Base-by-base conservation (phyloP, 2,113 vertebrate genomes). In the Siniperca knerii region DNA sequence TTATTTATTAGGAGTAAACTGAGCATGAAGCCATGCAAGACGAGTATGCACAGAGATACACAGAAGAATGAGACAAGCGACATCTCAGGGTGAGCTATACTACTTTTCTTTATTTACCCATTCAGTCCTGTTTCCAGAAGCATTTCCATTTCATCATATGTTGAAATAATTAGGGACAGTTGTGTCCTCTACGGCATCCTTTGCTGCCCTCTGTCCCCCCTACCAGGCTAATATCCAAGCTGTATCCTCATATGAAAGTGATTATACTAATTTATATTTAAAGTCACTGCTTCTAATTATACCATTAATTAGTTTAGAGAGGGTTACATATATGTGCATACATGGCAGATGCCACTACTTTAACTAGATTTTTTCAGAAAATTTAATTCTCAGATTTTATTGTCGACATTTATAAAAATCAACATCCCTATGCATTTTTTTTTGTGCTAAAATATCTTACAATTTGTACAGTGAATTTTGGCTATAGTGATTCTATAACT, bases 1-100 rank as follows among this genome's bases (percentile, higher is more conserved):
- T 84, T 87, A 79, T 86, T 90, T 88, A 76, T 83, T 79, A 74
- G 35, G 60, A 73, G 18, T 76, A 60, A 83, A 84, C 37, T 85
- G 79, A 83, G 86, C 77, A 66, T 74, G 74, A 91, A 91, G 78
- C 83, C 77, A 90, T 80, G 72, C 64, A 40, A 78, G 61, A 79
- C 4, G 1, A 76, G 77, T 76, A 68, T 79, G 75, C 66, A 70
- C 48, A 70, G 21, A 77, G 75, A 58, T 75, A 80, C 52, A 84
- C 12, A 50, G 40, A 82, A 61, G 54, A 77, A 54, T 2, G 29
- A 68, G 46, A 84, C 57, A 77, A 70, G 55, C 37, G 42, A 89
- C 90, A 87, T 93, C 93, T 95, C 93, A 95, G 93, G 95, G 93
- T 90, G 82, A 93, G 84, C 82, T 82, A 60, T 72, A 84, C 88